Percentiles rank a stretch among this genome's conserved stretches.
Evolutionary conservation across 2,113 vertebrate species (phyloP).

Genomic region (Pedionomus torquatus): DNA sequence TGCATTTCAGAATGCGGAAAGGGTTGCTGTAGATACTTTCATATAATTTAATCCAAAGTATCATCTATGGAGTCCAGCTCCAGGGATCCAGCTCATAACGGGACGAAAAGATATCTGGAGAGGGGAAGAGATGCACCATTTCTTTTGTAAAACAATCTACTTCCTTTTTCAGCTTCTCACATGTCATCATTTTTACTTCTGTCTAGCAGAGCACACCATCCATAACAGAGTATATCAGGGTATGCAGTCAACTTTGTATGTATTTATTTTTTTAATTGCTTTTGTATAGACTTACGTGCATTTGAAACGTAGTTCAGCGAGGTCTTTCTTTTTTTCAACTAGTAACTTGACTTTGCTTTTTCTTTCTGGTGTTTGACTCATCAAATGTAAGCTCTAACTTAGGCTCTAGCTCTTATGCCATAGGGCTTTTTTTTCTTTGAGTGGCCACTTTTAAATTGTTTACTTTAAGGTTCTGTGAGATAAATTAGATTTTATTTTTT

Average conservation of each 20-base stretch:
- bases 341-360: neutral
- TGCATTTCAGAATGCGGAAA: neutral
- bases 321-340: neutral
- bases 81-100: neutral
- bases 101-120: neutral
- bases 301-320: neutral
- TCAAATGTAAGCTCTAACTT: neutral
- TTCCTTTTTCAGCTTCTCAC: neutral
- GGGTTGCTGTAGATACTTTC: neutral
- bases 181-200: neutral
- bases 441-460: neutral
- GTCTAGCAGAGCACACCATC: neutral
- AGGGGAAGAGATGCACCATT: neutral
- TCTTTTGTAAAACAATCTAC: neutral
- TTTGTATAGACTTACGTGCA: neutral
- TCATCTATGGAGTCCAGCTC: neutral
- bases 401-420: neutral
- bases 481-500: neutral
- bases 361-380: neutral
- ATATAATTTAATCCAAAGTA: neutral
- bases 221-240: neutral
- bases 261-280: neutral
- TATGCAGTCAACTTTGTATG: fast-evolving
- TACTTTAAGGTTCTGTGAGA: neutral
- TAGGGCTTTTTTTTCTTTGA: neutral